Evolutionary conservation across 2,888 invertebrate genomes (phyloP).

Genomic region (Leucania comma): DNA sequence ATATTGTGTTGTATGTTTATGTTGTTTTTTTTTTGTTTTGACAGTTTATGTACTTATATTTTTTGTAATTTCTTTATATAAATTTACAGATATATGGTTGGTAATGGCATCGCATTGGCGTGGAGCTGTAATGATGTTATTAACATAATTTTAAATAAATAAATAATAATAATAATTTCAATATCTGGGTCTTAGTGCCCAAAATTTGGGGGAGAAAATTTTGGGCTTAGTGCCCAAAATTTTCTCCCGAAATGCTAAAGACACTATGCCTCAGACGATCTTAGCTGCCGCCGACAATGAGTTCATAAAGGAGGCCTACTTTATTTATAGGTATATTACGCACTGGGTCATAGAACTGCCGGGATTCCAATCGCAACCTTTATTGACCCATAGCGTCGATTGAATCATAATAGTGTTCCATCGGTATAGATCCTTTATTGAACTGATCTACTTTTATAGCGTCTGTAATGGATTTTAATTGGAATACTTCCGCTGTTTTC

Average conservation of each 20-base stretch:
- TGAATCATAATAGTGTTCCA: constrained; percentile 55
- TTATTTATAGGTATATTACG: constrained; percentile 49
- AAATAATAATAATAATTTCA: too few species aligned
- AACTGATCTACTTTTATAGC: constrained; percentile 44
- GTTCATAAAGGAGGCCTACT: constrained; percentile 14
- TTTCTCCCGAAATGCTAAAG: neutral
- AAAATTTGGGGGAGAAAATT: too few species aligned
- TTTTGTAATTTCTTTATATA: too few species aligned
- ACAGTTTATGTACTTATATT: too few species aligned
- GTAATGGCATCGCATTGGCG: too few species aligned
- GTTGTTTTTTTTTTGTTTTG: too few species aligned
- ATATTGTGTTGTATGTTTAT: too few species aligned
- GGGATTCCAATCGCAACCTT: constrained; percentile 58
- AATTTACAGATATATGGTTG: too few species aligned
- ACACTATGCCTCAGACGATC: neutral
- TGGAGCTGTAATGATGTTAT: too few species aligned
- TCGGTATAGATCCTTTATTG: constrained; percentile 56
- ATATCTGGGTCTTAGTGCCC: too few species aligned
- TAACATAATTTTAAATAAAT: too few species aligned
- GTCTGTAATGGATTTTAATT: constrained; percentile 44
- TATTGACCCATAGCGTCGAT: constrained; percentile 59
- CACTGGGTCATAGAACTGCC: constrained; percentile 45
- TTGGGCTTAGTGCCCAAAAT: too few species aligned
- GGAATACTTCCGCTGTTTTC: constrained; percentile 21
- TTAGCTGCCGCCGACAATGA: neutral